Percentiles rank a stretch among this genome's conserved stretches.
phyloP scores from a whole-genome alignment of 2,113 vertebrate species.

The rabbit (Oryctolagus cuniculus) region mOryCun1.1 NC_091448.1:36112501-36113000 shows the following conservation, averaged over 20 bases:
- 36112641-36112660: not conserved
- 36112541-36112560: not conserved
- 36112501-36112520: not conserved
- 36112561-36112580: not conserved
- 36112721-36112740: not conserved
- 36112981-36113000: not conserved
- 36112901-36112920: conserved; percentile 3
- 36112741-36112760: not conserved
- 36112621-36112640: conserved; percentile 43
- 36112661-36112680: not conserved
- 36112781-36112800: conserved; percentile 8
- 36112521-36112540: not conserved
- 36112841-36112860: conserved; percentile 35
- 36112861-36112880: conserved; percentile 53
- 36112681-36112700: not conserved
- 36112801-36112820: conserved; percentile 39
- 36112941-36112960: not conserved
- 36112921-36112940: not conserved
- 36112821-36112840: conserved; percentile 17
- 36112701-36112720: conserved; percentile 32
- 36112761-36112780: conserved; percentile 13
- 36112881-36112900: conserved; percentile 13
- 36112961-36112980: not conserved
- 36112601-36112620: not conserved
- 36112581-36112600: not conserved